These are phyloP conservation scores for Lamproptera curius DNA, from an alignment of 2,888 invertebrate genomes.

Conservation along the genomic window DNA sequence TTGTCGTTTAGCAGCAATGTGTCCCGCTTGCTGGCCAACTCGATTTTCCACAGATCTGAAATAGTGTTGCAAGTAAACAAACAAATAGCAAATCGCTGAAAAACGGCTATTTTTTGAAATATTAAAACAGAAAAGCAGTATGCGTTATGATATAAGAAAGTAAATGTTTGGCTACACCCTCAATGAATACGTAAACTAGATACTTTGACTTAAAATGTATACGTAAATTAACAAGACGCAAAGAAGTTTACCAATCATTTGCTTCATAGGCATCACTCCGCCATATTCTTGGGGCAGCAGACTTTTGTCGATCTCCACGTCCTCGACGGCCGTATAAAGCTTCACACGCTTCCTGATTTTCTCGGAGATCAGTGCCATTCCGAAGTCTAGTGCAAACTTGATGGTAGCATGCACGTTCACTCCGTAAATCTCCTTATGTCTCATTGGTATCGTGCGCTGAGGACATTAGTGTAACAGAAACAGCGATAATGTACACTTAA, in stretches of 20 bases:
- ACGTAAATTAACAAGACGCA: not conserved
- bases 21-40: conserved; percentile 79
- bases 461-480: too few species aligned
- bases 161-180: too few species aligned
- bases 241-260: conserved; percentile 85
- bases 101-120: too few species aligned
- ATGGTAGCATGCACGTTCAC: conserved; percentile 86
- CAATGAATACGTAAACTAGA: too few species aligned
- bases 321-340: conserved; percentile 80
- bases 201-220: too few species aligned
- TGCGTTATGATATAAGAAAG: too few species aligned
- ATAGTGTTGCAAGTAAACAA: not conserved
- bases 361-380: conserved; percentile 86
- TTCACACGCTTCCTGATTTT: conserved; percentile 85
- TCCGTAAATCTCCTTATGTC: conserved; percentile 88
- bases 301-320: conserved; percentile 79
- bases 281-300: conserved; percentile 90
- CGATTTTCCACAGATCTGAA: conserved; percentile 83
- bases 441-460: conserved; percentile 87
- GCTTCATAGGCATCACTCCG: conserved; percentile 88
- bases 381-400: conserved; percentile 87
- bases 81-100: too few species aligned
- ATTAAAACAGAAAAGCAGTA: too few species aligned
- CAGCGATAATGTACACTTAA: too few species aligned
- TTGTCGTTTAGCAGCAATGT: conserved; percentile 82